Conservation (phyloP, 2,888 invertebrate genomes). For the Andrena chrysosceles region DNA sequence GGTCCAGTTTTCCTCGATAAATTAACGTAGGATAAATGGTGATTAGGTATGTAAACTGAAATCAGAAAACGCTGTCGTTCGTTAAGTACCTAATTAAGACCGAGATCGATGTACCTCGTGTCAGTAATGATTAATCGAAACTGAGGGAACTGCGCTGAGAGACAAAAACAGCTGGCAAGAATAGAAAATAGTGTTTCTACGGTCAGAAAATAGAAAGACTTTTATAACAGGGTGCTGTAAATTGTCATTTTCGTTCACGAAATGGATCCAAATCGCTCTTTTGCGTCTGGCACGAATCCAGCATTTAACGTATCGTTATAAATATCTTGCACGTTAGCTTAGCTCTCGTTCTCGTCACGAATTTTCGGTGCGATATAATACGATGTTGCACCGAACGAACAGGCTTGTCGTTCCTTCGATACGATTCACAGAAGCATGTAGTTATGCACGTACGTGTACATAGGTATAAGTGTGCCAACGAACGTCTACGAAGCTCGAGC, state of each 20-base stretch:
- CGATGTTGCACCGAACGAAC: neutral
- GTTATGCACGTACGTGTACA: no score
- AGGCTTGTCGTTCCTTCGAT: neutral
- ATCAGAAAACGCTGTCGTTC: no score
- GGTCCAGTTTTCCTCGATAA: neutral
- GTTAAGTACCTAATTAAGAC: no score
- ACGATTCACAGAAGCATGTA: no score
- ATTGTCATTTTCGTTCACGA: slow-evolving; percentile 12
- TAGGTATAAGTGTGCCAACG: no score
- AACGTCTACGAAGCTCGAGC: no score
- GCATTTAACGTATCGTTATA: slow-evolving; percentile 59
- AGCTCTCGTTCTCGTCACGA: slow-evolving; percentile 10
- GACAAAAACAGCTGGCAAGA: neutral
- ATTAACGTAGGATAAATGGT: no score
- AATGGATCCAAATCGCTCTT: slow-evolving; percentile 50
- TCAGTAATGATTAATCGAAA: no score
- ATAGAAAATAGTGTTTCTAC: neutral
- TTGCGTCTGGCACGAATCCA: slow-evolving; percentile 60
- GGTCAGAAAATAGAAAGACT: neutral
- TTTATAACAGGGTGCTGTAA: slow-evolving; percentile 9
- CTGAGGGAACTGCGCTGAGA: no score
- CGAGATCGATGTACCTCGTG: no score
- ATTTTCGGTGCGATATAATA: neutral
- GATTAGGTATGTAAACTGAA: no score
- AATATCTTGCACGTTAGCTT: slow-evolving; percentile 53